phyloP scores from a whole-genome alignment of 2,797 vertebrate species.

The Hoplostethus atlanticus region DNA sequence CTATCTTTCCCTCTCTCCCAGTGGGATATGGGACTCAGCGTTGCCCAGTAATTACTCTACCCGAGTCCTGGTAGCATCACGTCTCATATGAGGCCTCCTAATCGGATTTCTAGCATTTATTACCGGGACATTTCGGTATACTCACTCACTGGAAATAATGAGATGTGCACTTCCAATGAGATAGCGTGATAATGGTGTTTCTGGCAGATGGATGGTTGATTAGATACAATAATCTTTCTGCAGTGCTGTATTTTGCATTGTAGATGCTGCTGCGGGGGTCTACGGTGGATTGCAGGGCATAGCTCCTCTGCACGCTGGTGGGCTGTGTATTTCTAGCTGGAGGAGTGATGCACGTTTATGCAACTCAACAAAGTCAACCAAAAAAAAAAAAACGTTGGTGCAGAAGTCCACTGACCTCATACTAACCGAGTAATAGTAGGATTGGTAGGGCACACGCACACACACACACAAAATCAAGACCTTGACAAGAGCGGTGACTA shows the following conservation, averaged over 20 bases:
- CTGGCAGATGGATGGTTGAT: conserved; percentile 70
- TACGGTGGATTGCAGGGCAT: conserved; percentile 42
- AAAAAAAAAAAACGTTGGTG: conserved; percentile 32
- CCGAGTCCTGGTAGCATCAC: conserved; percentile 54
- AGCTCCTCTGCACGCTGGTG: conserved; percentile 13
- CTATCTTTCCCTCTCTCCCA: conserved; percentile 29
- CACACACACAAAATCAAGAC: conserved; percentile 37
- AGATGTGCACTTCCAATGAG: conserved; percentile 44
- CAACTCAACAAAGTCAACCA: conserved; percentile 52
- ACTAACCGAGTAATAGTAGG: conserved; percentile 24
- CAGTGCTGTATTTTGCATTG: conserved; percentile 56
- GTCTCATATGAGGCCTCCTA: conserved; percentile 59
- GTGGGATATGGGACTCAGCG: conserved; percentile 41
- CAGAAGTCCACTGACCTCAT: conserved; percentile 2
- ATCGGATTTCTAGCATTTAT: conserved; percentile 76
- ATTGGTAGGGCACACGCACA: conserved; percentile 15
- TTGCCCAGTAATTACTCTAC: conserved; percentile 69
- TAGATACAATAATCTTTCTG: conserved; percentile 61
- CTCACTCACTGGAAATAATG: conserved; percentile 58
- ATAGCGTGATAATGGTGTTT: conserved; percentile 68
- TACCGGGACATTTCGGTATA: conserved; percentile 62
- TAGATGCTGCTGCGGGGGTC: conserved; percentile 45
- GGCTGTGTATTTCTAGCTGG: conserved; percentile 62
- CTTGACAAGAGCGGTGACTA: conserved; percentile 64
- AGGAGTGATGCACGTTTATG: conserved; percentile 55